These are phyloP conservation scores for Antrozous pallidus DNA, from an alignment of 2,797 vertebrate genomes.

Conservation along the genomic window DNA sequence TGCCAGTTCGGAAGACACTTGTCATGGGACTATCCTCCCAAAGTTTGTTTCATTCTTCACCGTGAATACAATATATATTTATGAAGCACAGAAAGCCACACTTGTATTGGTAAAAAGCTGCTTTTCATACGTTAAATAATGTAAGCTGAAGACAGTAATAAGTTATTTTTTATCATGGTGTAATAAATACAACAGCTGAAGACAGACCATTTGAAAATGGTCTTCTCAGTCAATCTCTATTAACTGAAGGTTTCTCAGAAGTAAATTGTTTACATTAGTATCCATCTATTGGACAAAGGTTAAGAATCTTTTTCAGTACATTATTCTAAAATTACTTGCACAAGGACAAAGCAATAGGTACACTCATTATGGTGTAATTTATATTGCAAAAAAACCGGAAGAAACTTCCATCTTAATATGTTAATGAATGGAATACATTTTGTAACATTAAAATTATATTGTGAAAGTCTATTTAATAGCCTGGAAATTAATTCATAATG, in stretches of 20 bases:
- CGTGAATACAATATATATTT: constrained; percentile 45
- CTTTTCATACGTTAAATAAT: constrained; percentile 45
- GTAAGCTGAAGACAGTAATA: constrained; percentile 37
- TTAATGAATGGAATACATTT: constrained; percentile 20
- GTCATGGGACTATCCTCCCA: constrained; percentile 21
- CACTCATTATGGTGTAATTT: background rate
- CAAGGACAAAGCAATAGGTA: background rate
- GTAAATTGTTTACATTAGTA: constrained; percentile 3
- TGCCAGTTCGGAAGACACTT: constrained; percentile 49
- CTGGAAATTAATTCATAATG: constrained; percentile 34
- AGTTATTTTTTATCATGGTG: constrained; percentile 22
- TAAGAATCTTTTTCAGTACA: constrained; percentile 5
- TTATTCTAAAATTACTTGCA: constrained; percentile 39
- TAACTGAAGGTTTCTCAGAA: constrained; percentile 30
- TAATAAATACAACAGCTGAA: constrained; percentile 27
- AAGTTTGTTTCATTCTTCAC: constrained; percentile 47
- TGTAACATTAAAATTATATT: constrained; percentile 40
- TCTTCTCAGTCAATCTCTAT: constrained; percentile 11
- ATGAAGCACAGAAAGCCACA: constrained; percentile 64
- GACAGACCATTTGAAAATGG: constrained; percentile 7
- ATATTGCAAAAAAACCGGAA: constrained; percentile 30
- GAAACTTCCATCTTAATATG: background rate
- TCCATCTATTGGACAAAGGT: background rate
- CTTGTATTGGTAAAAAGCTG: constrained; percentile 46
- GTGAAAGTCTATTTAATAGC: background rate